Percentiles rank a stretch among this genome's conserved stretches.
Conservation (phyloP, 2,113 vertebrate genomes). For the Bombycilla garrulus region DNA sequence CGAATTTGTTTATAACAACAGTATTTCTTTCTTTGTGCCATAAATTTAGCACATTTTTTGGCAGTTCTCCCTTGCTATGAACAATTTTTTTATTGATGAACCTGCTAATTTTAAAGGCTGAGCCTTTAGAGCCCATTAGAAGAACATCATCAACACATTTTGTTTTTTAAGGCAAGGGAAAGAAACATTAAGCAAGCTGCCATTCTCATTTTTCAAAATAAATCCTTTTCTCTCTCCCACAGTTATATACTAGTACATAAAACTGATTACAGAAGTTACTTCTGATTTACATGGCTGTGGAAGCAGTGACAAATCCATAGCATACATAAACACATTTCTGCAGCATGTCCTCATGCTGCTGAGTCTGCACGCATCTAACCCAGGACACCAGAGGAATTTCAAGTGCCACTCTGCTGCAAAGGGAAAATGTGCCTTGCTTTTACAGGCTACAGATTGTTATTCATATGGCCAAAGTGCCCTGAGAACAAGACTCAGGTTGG, state of each 20-base stretch:
- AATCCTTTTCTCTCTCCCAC: not conserved
- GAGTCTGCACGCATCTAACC: not conserved
- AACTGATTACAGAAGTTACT: slow-evolving; percentile 3
- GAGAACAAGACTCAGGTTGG: not conserved
- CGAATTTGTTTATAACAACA: not conserved
- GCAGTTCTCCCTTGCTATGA: not conserved
- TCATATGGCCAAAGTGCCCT: not conserved
- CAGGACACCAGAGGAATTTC: slow-evolving; percentile 26
- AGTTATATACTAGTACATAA: not conserved
- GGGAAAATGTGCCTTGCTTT: not conserved
- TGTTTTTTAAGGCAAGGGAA: not conserved
- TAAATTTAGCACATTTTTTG: slow-evolving; percentile 38
- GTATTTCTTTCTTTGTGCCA: slow-evolving; percentile 32
- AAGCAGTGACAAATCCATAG: not conserved
- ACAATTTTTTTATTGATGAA: slow-evolving; percentile 34
- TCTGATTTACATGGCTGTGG: slow-evolving; percentile 6
- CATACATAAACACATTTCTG: not conserved
- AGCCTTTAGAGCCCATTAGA: slow-evolving; percentile 26
- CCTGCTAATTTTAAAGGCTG: not conserved
- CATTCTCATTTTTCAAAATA: not conserved
- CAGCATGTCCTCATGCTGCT: not conserved
- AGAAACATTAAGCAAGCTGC: not conserved
- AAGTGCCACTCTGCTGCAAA: not conserved
- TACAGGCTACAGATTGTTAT: not conserved
- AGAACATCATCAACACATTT: slow-evolving; percentile 20